These are phyloP conservation scores for Solea solea DNA, from an alignment of 2,113 vertebrate genomes.

Conservation along the genomic window DNA sequence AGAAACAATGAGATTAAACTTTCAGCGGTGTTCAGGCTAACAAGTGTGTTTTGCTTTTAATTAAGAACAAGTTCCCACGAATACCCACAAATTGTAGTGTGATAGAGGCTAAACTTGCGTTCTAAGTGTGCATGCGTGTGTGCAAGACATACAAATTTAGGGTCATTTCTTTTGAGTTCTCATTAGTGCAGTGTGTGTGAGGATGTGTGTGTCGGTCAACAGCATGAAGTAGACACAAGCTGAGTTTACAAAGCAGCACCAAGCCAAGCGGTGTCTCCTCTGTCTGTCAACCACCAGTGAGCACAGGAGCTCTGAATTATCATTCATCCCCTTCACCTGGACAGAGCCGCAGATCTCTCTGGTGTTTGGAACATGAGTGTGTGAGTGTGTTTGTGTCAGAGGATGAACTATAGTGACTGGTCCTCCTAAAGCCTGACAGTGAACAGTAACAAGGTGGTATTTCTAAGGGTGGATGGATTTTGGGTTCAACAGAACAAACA, in stretches of 20 bases:
- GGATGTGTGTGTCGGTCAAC: slow-evolving; percentile 31
- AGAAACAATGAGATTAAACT: too few species aligned
- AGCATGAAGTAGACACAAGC: slow-evolving; percentile 40
- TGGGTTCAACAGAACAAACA: not conserved
- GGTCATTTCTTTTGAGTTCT: not conserved
- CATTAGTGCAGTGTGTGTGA: not conserved
- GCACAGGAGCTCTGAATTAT: slow-evolving; percentile 21
- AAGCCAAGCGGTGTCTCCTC: slow-evolving; percentile 30
- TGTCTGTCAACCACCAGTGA: slow-evolving; percentile 41
- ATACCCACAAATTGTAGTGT: too few species aligned
- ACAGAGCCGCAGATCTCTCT: slow-evolving; percentile 18
- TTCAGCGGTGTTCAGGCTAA: too few species aligned
- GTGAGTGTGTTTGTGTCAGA: slow-evolving; percentile 8
- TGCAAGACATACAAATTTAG: too few species aligned
- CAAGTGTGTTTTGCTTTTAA: too few species aligned
- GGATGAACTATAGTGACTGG: slow-evolving; percentile 13
- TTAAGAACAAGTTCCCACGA: too few species aligned
- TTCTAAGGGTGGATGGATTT: slow-evolving; percentile 21
- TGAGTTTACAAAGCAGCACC: slow-evolving; percentile 53
- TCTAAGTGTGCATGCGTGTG: too few species aligned
- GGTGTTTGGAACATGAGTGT: slow-evolving; percentile 14
- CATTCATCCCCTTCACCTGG: slow-evolving; percentile 41
- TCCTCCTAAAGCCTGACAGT: slow-evolving; percentile 16
- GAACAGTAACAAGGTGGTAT: slow-evolving; percentile 22
- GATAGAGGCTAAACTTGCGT: too few species aligned